A percentile compares a stretch with the other conserved stretches of the same genome.
phyloP scores from a whole-genome alignment of 2,113 vertebrate species.

The Arizona elegans region DNA sequence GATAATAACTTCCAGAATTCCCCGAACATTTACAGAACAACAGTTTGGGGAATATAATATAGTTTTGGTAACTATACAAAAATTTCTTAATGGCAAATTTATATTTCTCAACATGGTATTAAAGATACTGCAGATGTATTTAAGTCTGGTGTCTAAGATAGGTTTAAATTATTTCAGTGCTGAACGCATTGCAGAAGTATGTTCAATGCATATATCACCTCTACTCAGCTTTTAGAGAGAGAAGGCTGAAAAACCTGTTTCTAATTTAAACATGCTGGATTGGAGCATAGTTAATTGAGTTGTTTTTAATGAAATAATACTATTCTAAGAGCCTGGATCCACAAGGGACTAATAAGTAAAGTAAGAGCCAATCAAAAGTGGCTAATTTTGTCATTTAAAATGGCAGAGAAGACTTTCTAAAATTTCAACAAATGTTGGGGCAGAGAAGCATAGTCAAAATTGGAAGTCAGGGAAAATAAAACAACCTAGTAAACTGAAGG shows the following conservation, averaged over 20 bases:
- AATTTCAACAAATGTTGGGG: not conserved
- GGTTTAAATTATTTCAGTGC: not conserved
- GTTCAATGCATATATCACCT: no score
- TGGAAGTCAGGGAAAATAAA: not conserved
- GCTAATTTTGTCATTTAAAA: not conserved
- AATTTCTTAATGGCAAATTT: not conserved
- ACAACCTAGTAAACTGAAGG: not conserved
- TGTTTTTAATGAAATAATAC: not conserved
- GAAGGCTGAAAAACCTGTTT: not conserved
- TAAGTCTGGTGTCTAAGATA: not conserved
- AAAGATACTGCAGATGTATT: not conserved
- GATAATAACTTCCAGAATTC: not conserved
- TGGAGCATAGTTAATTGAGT: not conserved
- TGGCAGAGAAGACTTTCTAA: not conserved
- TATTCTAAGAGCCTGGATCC: not conserved
- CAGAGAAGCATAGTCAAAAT: not conserved
- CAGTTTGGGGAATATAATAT: not conserved
- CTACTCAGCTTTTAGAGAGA: not conserved
- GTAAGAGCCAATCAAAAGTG: not conserved
- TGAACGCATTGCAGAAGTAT: not conserved
- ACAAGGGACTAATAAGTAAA: not conserved
- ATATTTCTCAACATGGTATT: not conserved
- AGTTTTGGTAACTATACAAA: not conserved
- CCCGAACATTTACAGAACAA: not conserved
- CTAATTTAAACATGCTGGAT: not conserved